phyloP scores from a whole-genome alignment of 2,797 vertebrate genomes.

The Mormyrus proboscirostris region DNA sequence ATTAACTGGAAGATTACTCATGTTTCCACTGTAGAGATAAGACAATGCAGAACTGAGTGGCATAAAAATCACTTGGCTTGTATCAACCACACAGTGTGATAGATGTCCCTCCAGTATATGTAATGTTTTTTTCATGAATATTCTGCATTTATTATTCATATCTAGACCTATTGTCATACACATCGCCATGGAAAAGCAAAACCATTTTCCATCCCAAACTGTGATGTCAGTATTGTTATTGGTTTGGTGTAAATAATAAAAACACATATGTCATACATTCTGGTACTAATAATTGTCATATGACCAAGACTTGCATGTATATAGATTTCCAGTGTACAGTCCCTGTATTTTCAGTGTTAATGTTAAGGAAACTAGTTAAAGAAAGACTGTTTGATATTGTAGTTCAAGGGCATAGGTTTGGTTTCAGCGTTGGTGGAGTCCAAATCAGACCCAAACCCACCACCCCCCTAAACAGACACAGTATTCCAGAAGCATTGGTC shows the following conservation, averaged over 20 bases:
- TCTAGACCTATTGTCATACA: not conserved
- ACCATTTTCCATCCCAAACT: not conserved
- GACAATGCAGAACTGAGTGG: not conserved
- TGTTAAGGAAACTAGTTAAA: not conserved
- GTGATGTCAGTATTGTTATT: slow-evolving; percentile 6
- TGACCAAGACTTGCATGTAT: not conserved
- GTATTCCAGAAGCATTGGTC: not conserved
- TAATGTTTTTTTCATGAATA: not conserved
- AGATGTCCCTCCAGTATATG: not conserved
- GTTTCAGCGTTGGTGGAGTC: not conserved
- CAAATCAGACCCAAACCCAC: not conserved
- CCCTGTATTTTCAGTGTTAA: not conserved
- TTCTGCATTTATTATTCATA: not conserved
- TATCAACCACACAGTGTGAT: not conserved
- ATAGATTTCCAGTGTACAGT: not conserved
- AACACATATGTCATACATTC: not conserved
- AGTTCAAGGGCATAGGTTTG: not conserved
- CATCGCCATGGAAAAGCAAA: not conserved
- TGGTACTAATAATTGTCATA: not conserved
- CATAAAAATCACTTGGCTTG: not conserved
- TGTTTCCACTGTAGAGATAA: not conserved
- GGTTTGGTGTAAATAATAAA: not conserved
- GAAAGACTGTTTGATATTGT: not conserved
- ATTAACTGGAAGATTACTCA: slow-evolving; percentile 4
- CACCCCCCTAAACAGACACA: not conserved